Evolutionary conservation across 2,113 vertebrate genomes (phyloP).

Genomic region (Chionodraco myersi): DNA sequence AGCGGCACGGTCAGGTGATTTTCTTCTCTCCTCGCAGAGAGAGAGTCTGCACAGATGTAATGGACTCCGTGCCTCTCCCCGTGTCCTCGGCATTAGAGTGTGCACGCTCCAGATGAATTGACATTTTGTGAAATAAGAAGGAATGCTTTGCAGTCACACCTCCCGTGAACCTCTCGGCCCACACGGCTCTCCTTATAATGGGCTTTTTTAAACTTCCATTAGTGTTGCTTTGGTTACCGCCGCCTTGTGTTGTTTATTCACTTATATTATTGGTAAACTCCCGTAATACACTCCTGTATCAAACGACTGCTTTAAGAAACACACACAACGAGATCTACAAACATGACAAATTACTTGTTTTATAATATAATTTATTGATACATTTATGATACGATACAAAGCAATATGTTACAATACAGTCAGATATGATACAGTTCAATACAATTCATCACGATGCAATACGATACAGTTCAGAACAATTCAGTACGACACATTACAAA

Average conservation of each 20-base stretch:
- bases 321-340: no score
- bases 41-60: slow-evolving; percentile 49
- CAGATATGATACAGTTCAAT: no score
- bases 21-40: slow-evolving; percentile 15
- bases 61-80: slow-evolving; percentile 68
- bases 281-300: background rate
- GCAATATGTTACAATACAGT: no score
- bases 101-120: slow-evolving; percentile 63
- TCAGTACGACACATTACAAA: no score
- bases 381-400: no score
- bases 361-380: no score
- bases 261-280: slow-evolving; percentile 12
- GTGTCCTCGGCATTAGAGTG: slow-evolving; percentile 70
- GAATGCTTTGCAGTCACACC: slow-evolving; percentile 67
- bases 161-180: slow-evolving; percentile 41
- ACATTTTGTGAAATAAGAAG: slow-evolving; percentile 75
- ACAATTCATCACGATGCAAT: no score
- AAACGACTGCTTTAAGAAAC: background rate
- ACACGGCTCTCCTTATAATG: slow-evolving; percentile 20
- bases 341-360: no score
- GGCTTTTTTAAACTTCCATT: slow-evolving; percentile 20
- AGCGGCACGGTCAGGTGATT: slow-evolving; percentile 7
- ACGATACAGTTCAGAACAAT: no score
- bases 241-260: slow-evolving; percentile 16
- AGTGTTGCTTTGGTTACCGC: slow-evolving; percentile 34